Conservation (phyloP, 2,888 invertebrate genomes). For the Aporophyla lueneburgensis region DNA sequence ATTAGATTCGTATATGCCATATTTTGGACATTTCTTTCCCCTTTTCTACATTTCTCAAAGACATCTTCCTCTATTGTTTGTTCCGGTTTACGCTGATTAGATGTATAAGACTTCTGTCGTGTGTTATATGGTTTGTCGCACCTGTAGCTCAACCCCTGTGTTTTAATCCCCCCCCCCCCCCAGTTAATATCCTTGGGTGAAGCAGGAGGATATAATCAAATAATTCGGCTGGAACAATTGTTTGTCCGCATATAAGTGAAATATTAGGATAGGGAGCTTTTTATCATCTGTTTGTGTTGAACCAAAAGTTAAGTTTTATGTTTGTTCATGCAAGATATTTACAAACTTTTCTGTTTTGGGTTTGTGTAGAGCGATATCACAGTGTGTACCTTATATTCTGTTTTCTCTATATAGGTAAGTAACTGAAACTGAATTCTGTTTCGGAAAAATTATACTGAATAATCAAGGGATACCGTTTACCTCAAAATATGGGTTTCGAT, state of each 20-base stretch:
- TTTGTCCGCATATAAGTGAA: constrained; percentile 43
- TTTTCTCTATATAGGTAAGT: no score
- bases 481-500: constrained; percentile 2
- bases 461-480: background rate
- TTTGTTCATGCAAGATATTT: background rate
- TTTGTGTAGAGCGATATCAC: no score
- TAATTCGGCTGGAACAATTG: constrained; percentile 48
- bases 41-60: no score
- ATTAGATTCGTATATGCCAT: no score
- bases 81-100: background rate
- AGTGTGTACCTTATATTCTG: background rate
- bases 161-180: constrained; percentile 51
- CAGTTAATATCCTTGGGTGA: constrained; percentile 55
- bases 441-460: constrained; percentile 2
- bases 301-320: background rate
- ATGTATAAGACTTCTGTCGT: constrained; percentile 21
- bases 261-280: constrained; percentile 10
- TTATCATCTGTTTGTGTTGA: background rate
- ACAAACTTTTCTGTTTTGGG: background rate
- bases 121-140: constrained; percentile 21
- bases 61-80: no score
- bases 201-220: constrained; percentile 53
- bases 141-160: constrained; percentile 64
- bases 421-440: background rate
- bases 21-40: no score